Percentiles rank a stretch among this genome's conserved stretches.
Evolutionary conservation across 2,888 invertebrate genomes (phyloP).

Genomic region (Tholera decimalis): DNA sequence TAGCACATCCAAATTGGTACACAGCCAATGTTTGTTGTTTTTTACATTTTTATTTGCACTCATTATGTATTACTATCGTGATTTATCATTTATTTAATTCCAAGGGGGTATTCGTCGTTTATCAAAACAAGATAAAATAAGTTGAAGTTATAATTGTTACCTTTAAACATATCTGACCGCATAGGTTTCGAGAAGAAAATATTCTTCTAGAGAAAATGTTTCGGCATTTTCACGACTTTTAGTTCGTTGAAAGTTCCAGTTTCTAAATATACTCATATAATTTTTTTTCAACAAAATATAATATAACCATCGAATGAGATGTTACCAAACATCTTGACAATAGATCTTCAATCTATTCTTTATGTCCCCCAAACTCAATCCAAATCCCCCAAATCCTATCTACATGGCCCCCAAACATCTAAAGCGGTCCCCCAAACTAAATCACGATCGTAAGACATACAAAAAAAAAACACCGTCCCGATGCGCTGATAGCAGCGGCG

Average conservation of each 20-base stretch:
- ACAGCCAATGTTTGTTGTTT: conserved; percentile 64
- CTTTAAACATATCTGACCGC: too few species aligned
- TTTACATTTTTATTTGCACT: conserved; percentile 76
- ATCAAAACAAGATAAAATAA: not conserved
- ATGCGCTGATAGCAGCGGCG: conserved; percentile 71
- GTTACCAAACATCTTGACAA: too few species aligned
- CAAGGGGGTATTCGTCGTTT: not conserved
- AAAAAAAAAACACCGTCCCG: conserved; percentile 1
- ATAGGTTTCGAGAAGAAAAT: too few species aligned
- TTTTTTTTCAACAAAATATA: not conserved
- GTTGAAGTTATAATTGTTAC: not conserved
- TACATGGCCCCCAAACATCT: not conserved
- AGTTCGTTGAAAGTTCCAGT: too few species aligned
- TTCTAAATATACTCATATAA: not conserved
- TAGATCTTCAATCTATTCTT: too few species aligned
- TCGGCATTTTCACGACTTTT: too few species aligned
- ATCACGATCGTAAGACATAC: conserved; percentile 55
- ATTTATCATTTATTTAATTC: conserved; percentile 38
- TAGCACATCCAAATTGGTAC: conserved; percentile 63
- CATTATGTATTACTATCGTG: conserved; percentile 72
- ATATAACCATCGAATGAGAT: not conserved
- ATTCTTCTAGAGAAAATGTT: too few species aligned
- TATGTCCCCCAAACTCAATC: not conserved
- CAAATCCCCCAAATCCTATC: not conserved
- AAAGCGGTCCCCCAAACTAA: conserved; percentile 12